phyloP scores from a whole-genome alignment of 2,888 invertebrate genomes.

The Automeris io region DNA sequence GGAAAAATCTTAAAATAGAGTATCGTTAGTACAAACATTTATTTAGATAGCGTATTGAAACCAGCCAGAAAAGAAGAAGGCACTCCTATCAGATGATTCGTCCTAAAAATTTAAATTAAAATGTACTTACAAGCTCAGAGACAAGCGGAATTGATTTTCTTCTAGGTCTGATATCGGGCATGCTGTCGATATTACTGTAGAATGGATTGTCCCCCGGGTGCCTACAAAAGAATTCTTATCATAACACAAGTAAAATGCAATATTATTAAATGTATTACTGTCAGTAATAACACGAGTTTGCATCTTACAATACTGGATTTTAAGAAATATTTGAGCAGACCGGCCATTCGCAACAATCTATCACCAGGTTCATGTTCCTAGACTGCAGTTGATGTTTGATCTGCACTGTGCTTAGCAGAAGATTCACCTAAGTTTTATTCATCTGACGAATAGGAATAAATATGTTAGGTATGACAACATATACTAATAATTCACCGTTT shows the following conservation, averaged over 20 bases:
- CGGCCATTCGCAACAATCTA: too few relatives aligned
- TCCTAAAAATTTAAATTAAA: conserved; percentile 17
- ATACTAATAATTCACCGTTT: too few relatives aligned
- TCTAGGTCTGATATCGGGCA: conserved; percentile 98
- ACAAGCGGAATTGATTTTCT: conserved; percentile 98
- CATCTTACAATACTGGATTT: too few relatives aligned
- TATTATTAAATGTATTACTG: too few relatives aligned
- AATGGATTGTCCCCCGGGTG: conserved; percentile 98
- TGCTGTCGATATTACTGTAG: conserved; percentile 99
- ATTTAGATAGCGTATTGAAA: conserved; percentile 55
- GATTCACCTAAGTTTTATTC: too few relatives aligned
- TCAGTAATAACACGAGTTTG: too few relatives aligned
- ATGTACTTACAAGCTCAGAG: conserved; percentile 96
- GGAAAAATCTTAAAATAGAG: conserved; percentile 5
- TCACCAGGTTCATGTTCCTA: too few relatives aligned
- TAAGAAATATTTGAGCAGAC: too few relatives aligned
- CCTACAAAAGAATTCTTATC: conserved; percentile 52
- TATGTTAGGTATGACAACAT: too few relatives aligned
- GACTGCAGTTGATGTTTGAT: too few relatives aligned
- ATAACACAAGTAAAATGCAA: background rate
- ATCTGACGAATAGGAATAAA: too few relatives aligned
- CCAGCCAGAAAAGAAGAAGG: conserved; percentile 35
- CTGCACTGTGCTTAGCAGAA: too few relatives aligned
- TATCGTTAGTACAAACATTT: background rate
- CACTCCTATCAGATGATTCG: conserved; percentile 36